A percentile compares a stretch with the other conserved stretches of the same genome.
Evolutionary conservation across 2,113 vertebrate genomes (phyloP).

Genomic region (Tragulus kanchil): DNA sequence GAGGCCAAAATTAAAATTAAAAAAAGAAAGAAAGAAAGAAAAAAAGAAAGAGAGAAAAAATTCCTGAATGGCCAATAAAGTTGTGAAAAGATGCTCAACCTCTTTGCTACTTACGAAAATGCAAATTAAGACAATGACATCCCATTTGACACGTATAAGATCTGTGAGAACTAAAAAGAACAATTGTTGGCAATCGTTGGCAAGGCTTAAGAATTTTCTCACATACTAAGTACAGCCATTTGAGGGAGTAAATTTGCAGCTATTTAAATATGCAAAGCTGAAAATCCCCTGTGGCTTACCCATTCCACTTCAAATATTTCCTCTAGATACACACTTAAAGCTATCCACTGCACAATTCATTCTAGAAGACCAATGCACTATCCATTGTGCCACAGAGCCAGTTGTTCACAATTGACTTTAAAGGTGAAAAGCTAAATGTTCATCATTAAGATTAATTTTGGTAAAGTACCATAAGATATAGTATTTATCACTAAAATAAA

Average conservation of each 20-base stretch:
- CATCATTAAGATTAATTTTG: background rate
- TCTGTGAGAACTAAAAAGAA: background rate
- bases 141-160: background rate
- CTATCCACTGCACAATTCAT: background rate
- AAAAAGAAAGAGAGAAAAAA: background rate
- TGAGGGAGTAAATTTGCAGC: background rate
- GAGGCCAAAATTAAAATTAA: background rate
- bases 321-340: background rate
- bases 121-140: background rate
- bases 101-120: background rate
- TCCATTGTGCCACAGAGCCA: too few relatives aligned
- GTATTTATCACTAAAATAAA: background rate
- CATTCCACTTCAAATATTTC: constrained; percentile 16
- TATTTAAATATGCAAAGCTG: background rate
- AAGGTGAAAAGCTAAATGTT: background rate
- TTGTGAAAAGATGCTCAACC: background rate
- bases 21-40: constrained; percentile 18
- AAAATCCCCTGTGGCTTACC: background rate
- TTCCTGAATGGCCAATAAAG: background rate
- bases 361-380: too few relatives aligned
- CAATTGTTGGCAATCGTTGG: background rate
- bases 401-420: background rate
- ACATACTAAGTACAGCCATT: background rate
- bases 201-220: background rate
- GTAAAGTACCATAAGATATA: background rate